Percentiles rank a stretch among this genome's conserved stretches.
These are phyloP conservation scores for Hypsopygia costalis DNA, from an alignment of 2,888 invertebrate species.

Conservation along the genomic window DNA sequence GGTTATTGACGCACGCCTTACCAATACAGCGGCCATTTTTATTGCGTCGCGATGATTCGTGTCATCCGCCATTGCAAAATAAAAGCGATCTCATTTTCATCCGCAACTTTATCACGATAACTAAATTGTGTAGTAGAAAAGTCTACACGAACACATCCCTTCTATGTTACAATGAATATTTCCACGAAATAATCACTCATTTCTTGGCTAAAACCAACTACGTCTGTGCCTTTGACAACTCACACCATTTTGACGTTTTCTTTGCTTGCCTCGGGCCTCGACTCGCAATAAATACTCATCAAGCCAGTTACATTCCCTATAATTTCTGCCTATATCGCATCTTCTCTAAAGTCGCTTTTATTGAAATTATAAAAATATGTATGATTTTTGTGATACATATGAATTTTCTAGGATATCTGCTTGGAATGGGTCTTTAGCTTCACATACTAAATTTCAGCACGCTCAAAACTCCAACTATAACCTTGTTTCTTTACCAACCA, in stretches of 20 bases:
- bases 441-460: not conserved
- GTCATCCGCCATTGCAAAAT: slow-evolving; percentile 78
- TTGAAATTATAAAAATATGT: slow-evolving; percentile 24
- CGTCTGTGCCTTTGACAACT: slow-evolving; percentile 74
- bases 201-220: slow-evolving; percentile 61
- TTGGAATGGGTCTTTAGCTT: no score
- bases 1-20: slow-evolving; percentile 76
- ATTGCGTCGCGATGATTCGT: slow-evolving; percentile 79
- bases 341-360: slow-evolving; percentile 11
- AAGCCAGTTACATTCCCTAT: slow-evolving; percentile 52
- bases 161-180: slow-evolving; percentile 44
- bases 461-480: not conserved
- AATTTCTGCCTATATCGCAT: slow-evolving; percentile 22
- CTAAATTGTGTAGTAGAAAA: slow-evolving; percentile 39
- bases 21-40: slow-evolving; percentile 79
- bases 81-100: slow-evolving; percentile 46
- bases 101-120: slow-evolving; percentile 48
- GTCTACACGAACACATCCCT: slow-evolving; percentile 51
- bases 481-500: not conserved
- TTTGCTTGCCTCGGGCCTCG: slow-evolving; percentile 33
- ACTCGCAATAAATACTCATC: slow-evolving; percentile 37
- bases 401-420: no score
- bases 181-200: slow-evolving; percentile 57
- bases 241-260: slow-evolving; percentile 76
- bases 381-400: slow-evolving; percentile 19